Evolutionary conservation across 2,888 invertebrate genomes (phyloP).

Genomic region (Linyphia triangularis): DNA sequence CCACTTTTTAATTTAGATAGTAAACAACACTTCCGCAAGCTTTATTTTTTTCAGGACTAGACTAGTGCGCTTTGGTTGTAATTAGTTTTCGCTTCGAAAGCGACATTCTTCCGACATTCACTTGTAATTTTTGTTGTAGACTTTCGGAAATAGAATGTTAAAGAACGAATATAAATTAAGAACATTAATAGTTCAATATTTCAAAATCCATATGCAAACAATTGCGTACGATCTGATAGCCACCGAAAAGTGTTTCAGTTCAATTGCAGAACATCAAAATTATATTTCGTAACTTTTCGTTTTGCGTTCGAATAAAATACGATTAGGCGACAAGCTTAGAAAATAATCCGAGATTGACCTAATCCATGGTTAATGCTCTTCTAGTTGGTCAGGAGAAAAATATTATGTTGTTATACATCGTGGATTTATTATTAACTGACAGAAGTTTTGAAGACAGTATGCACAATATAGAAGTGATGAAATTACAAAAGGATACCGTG

Average conservation of each 20-base stretch:
- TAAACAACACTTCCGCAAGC: slow-evolving; percentile 13
- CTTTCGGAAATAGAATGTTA: background rate
- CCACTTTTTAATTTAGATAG: background rate
- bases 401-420: too few species aligned
- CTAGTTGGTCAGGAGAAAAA: too few species aligned
- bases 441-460: too few species aligned
- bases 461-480: too few species aligned
- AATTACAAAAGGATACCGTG: too few species aligned
- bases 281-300: background rate
- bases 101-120: background rate
- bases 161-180: background rate
- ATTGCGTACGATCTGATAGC: background rate
- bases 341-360: background rate
- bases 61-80: slow-evolving; percentile 32
- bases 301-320: background rate
- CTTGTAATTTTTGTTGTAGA: background rate
- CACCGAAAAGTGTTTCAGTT: background rate
- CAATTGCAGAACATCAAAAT: background rate
- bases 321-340: background rate
- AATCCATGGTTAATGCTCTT: background rate
- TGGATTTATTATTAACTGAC: too few species aligned
- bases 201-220: background rate
- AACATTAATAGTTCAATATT: background rate
- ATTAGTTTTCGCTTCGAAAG: background rate
- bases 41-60: slow-evolving; percentile 22